phyloP scores from a whole-genome alignment of 92 coral and sea anemone genomes.

The Pocillopora meandrina region DNA sequence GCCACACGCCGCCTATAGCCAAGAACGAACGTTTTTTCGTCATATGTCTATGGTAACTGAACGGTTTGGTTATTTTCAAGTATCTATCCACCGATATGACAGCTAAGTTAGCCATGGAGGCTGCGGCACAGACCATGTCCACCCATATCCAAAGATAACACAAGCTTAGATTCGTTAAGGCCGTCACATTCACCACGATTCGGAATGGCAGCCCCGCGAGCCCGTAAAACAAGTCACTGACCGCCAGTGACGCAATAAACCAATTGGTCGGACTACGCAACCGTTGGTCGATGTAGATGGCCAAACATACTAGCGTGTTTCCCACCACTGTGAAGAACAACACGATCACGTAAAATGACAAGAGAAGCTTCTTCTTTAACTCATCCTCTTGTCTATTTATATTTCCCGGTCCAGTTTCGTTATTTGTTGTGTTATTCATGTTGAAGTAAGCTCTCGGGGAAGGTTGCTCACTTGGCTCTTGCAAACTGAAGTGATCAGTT shows the following conservation, averaged over 20 bases:
- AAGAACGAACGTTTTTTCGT: conserved; percentile 72
- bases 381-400: fast-evolving
- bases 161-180: conserved; percentile 41
- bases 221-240: conserved; percentile 87
- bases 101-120: conserved; percentile 89
- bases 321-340: conserved; percentile 83
- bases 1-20: conserved; percentile 83
- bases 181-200: conserved; percentile 54
- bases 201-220: conserved; percentile 73
- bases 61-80: conserved; percentile 95
- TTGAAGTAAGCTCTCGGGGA: neutral
- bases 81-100: conserved; percentile 92
- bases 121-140: conserved; percentile 92
- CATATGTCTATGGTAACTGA: conserved; percentile 75
- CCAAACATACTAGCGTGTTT: conserved; percentile 82
- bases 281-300: conserved; percentile 85
- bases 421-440: conserved; percentile 30
- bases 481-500: neutral
- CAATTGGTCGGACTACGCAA: conserved; percentile 93
- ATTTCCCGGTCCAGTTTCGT: neutral
- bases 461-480: neutral
- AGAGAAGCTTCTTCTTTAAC: conserved; percentile 38
- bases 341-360: conserved; percentile 63
- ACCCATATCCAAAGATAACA: conserved; percentile 89
- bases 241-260: conserved; percentile 94